A percentile compares a stretch with the other conserved stretches of the same genome.
Conservation (phyloP, 2,797 vertebrate genomes). For the Sciurus carolinensis region DNA sequence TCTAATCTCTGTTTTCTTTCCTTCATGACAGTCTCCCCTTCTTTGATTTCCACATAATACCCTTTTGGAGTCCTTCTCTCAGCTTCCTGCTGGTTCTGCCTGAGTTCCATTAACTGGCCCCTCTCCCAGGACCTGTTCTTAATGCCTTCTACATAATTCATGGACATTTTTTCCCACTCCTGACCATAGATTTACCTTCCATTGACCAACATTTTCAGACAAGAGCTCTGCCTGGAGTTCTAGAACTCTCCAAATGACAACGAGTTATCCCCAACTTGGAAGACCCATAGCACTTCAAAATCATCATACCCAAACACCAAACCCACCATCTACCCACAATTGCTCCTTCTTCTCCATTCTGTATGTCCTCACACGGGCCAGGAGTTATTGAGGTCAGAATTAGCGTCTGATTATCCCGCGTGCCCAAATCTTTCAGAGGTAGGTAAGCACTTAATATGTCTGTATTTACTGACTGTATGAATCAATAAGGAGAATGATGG, state of each 20-base stretch:
- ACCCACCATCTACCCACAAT: not conserved
- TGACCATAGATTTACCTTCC: not conserved
- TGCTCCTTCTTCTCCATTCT: not conserved
- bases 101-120: not conserved
- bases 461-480: not conserved
- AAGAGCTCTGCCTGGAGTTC: not conserved
- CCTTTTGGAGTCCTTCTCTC: not conserved
- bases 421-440: not conserved
- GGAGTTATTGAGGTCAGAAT: not conserved
- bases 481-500: constrained; percentile 16
- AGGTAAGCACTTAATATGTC: not conserved
- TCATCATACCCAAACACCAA: not conserved
- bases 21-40: not conserved
- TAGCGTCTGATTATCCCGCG: not conserved
- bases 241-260: not conserved
- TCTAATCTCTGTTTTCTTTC: not conserved
- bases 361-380: not conserved
- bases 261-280: not conserved
- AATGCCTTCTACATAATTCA: not conserved
- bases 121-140: not conserved
- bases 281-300: not conserved
- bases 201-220: not conserved
- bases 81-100: not conserved
- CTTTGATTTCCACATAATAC: not conserved
- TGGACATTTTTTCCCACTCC: not conserved